A percentile compares a stretch with the other conserved stretches of the same genome.
Conservation (phyloP, 2,113 vertebrate species). For the Macroglossus sobrinus region DNA sequence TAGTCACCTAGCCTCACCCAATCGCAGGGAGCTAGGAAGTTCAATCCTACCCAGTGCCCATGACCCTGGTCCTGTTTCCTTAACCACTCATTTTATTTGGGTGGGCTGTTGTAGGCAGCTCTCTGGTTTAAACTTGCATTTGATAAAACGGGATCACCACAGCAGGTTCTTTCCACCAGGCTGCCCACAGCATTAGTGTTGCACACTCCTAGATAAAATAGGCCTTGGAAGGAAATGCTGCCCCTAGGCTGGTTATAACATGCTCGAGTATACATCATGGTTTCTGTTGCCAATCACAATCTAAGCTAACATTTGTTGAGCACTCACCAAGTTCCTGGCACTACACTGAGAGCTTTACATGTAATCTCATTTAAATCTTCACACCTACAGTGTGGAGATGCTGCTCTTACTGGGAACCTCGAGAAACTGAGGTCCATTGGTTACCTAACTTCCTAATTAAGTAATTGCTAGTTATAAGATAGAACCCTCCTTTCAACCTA, state of each 20-base stretch:
- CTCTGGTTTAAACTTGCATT: not conserved
- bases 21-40: not conserved
- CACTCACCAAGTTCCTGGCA: not conserved
- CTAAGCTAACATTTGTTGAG: not conserved
- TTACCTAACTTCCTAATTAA: not conserved
- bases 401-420: not conserved
- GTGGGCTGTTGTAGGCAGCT: not conserved
- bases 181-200: not conserved
- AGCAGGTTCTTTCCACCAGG: not conserved
- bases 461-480: not conserved
- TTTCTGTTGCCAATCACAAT: not conserved
- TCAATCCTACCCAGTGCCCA: not conserved
- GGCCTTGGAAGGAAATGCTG: not conserved
- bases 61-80: not conserved
- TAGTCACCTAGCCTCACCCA: not conserved
- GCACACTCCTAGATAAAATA: too few relatives aligned
- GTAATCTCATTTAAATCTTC: not conserved
- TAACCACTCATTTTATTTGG: not conserved
- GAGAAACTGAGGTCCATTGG: not conserved
- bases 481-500: not conserved
- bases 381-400: not conserved
- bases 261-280: rapidly evolving
- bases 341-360: not conserved
- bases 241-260: not conserved
- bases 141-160: not conserved